Conservation (phyloP, 2,113 vertebrate genomes). For the Corythornis madagascariensis region DNA sequence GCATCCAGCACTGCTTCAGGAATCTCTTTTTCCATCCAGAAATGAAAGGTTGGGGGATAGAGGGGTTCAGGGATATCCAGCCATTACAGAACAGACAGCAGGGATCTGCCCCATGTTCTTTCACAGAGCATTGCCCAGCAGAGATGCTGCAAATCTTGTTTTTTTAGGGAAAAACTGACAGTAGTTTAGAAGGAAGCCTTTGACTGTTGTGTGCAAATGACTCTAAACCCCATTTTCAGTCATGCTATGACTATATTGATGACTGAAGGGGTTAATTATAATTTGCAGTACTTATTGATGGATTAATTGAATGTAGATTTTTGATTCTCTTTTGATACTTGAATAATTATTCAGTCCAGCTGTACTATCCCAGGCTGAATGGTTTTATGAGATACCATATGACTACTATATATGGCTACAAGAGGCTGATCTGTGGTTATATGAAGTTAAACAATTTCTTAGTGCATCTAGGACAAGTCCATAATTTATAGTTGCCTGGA, state of each 20-base stretch:
- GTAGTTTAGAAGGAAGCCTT: background rate
- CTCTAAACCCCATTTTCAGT: background rate
- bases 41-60: background rate
- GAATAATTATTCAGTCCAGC: background rate
- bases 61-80: background rate
- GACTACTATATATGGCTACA: background rate
- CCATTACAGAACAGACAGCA: background rate
- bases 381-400: background rate
- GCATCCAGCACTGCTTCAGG: background rate
- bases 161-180: background rate
- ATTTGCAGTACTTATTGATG: background rate
- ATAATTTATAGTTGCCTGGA: background rate
- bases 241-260: background rate
- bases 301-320: background rate
- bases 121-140: background rate
- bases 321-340: background rate
- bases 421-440: background rate
- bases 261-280: background rate
- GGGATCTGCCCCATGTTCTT: background rate
- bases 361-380: background rate
- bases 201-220: background rate
- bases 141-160: background rate
- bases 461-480: background rate
- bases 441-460: background rate
- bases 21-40: background rate